These are phyloP conservation scores for Chrysemys picta DNA, from an alignment of 2,113 vertebrate species.

Conservation along the genomic window DNA sequence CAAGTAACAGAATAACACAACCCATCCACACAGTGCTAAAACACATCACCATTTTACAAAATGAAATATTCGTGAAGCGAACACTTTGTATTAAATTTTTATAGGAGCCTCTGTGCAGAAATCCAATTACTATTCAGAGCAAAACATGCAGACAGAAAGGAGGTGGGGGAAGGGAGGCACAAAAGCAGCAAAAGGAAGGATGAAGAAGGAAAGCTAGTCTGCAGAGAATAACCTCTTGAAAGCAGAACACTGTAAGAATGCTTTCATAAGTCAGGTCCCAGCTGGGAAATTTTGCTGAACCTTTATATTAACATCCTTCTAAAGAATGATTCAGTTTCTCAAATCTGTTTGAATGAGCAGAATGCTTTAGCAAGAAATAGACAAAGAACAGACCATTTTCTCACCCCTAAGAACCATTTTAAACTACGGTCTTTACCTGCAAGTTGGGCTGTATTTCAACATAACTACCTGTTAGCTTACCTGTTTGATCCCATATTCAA, in stretches of 20 bases:
- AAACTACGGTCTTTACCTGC: not conserved
- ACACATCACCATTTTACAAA: not conserved
- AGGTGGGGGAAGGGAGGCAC: not conserved
- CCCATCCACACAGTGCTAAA: not conserved
- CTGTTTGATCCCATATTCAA: conserved; percentile 96
- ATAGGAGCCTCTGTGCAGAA: conserved; percentile 43
- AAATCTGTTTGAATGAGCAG: not conserved
- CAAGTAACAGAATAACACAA: not conserved
- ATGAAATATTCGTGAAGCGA: conserved; percentile 47
- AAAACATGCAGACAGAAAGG: conserved; percentile 38
- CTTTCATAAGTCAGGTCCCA: not conserved
- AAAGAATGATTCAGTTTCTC: not conserved
- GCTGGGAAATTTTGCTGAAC: not conserved
- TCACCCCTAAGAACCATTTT: not conserved
- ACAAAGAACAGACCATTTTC: not conserved
- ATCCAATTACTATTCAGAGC: conserved; percentile 58
- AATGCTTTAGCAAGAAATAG: not conserved
- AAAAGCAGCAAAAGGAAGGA: conserved; percentile 24
- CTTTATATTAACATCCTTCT: not conserved
- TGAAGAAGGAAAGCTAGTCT: not conserved
- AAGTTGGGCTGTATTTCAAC: not conserved
- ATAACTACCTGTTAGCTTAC: conserved; percentile 62
- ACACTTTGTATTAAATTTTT: conserved; percentile 45
- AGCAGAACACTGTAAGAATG: not conserved
- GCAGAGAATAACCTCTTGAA: not conserved